phyloP scores from a whole-genome alignment of 2,888 invertebrate genomes.

The Cephus pygmeus region DNA sequence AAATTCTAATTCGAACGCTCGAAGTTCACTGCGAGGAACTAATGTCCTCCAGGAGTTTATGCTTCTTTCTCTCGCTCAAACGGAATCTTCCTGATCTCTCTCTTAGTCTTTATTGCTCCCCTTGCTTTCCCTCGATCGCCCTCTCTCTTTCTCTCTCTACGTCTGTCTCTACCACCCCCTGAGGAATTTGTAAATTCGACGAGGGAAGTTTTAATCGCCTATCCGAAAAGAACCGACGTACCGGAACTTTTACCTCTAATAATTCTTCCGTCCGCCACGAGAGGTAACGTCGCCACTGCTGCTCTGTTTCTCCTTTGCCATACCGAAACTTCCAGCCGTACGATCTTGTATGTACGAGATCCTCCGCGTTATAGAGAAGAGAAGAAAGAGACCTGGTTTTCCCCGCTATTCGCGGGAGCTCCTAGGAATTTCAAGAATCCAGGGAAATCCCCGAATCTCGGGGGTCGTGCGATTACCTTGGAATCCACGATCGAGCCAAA shows the following conservation, averaged over 20 bases:
- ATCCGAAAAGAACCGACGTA: constrained; percentile 35
- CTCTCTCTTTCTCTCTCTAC: not conserved
- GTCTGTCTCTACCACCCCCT: constrained; percentile 31
- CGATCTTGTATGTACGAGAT: not conserved
- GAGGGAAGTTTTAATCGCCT: constrained; percentile 56
- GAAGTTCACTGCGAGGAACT: constrained; percentile 21
- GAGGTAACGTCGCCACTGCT: not conserved
- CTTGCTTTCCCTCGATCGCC: not conserved
- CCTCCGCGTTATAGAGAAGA: not conserved
- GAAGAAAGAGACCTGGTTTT: not conserved
- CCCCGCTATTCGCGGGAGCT: not conserved
- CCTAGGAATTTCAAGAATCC: not conserved
- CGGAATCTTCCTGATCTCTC: not conserved
- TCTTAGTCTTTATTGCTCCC: constrained; percentile 21
- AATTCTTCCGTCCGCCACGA: not conserved
- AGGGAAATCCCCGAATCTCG: not conserved
- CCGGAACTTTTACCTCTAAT: not conserved
- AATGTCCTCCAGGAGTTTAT: constrained; percentile 16
- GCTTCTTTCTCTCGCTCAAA: constrained; percentile 4
- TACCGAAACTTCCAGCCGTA: not conserved
- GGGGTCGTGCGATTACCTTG: not conserved
- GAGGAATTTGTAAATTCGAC: constrained; percentile 58
- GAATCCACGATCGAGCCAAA: not conserved
- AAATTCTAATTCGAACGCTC: constrained; percentile 44
- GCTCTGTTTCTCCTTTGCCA: not conserved